Evolutionary conservation across 2,113 vertebrate genomes (phyloP).

Genomic region (Bagarius yarrelli): DNA sequence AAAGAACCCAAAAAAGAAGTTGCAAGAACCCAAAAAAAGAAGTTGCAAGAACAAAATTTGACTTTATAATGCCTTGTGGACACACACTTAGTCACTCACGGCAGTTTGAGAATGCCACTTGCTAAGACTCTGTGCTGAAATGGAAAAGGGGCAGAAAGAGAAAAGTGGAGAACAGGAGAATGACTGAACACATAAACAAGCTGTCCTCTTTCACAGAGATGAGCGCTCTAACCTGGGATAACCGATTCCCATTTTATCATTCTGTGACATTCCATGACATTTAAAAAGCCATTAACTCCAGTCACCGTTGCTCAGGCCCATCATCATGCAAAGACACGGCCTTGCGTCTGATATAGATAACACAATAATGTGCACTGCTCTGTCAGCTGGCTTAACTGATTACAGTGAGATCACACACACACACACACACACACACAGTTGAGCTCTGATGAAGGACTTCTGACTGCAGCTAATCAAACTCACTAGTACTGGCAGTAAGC

Average conservation of each 20-base stretch:
- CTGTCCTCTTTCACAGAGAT: slow-evolving; percentile 22
- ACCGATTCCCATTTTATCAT: slow-evolving; percentile 79
- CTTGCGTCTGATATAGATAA: slow-evolving; percentile 42
- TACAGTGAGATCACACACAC: slow-evolving; percentile 38
- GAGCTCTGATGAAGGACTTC: slow-evolving; percentile 10
- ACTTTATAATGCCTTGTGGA: slow-evolving; percentile 2
- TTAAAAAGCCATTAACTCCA: slow-evolving; percentile 81
- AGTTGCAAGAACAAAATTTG: neutral
- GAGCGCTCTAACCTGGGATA: slow-evolving; percentile 75
- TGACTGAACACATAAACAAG: slow-evolving; percentile 32
- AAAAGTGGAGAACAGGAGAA: slow-evolving; percentile 17
- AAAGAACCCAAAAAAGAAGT: neutral
- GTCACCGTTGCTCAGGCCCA: slow-evolving; percentile 58
- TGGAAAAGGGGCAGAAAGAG: neutral
- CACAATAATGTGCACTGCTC: slow-evolving; percentile 41
- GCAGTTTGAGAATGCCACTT: slow-evolving; percentile 16
- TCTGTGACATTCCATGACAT: slow-evolving; percentile 81
- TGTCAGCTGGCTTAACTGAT: slow-evolving; percentile 48
- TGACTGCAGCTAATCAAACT: slow-evolving; percentile 28
- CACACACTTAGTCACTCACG: slow-evolving; percentile 15
- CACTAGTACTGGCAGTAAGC: neutral
- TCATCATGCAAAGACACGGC: slow-evolving; percentile 61
- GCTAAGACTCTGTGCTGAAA: slow-evolving; percentile 9
- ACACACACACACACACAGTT: slow-evolving; percentile 38
- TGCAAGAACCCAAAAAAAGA: neutral